Conservation (phyloP, 2,888 invertebrate genomes). For the Folsomia manolachei region DNA sequence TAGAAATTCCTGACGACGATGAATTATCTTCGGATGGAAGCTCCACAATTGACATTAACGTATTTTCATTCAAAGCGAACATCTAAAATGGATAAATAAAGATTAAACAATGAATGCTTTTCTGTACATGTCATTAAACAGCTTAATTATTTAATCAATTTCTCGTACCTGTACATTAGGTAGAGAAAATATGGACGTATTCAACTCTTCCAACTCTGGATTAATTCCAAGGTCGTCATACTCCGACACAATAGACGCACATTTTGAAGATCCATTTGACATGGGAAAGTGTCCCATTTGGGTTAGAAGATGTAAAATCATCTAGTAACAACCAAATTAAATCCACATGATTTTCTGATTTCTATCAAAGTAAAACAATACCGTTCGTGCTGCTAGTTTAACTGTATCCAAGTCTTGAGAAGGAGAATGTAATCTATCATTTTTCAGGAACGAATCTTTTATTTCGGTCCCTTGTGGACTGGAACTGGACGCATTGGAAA, state of each 20-base stretch:
- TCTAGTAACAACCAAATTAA: neutral
- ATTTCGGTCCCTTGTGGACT: neutral
- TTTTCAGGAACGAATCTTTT: neutral
- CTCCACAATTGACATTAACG: slow-evolving; percentile 84
- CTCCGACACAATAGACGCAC: slow-evolving; percentile 87
- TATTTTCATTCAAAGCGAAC: slow-evolving; percentile 74
- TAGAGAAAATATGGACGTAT: slow-evolving; percentile 75
- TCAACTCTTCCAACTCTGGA: slow-evolving; percentile 64
- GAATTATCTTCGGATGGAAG: slow-evolving; percentile 58
- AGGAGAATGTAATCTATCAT: neutral
- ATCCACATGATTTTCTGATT: no score
- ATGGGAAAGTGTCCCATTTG: slow-evolving; percentile 94
- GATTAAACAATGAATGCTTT: slow-evolving; percentile 5
- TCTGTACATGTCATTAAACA: neutral
- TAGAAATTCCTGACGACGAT: slow-evolving; percentile 58
- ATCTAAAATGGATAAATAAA: slow-evolving; percentile 60
- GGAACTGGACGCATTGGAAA: neutral
- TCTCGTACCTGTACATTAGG: slow-evolving; percentile 75
- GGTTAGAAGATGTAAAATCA: slow-evolving; percentile 70
- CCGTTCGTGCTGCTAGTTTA: slow-evolving; percentile 63
- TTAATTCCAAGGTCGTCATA: slow-evolving; percentile 76
- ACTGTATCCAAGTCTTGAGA: slow-evolving; percentile 56
- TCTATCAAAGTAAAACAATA: slow-evolving; percentile 49
- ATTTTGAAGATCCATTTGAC: slow-evolving; percentile 80
- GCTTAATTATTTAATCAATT: no score